These are phyloP conservation scores for Scaptomyza montana DNA, from an alignment of 1,140 invertebrate genomes.

Conservation along the genomic window DNA sequence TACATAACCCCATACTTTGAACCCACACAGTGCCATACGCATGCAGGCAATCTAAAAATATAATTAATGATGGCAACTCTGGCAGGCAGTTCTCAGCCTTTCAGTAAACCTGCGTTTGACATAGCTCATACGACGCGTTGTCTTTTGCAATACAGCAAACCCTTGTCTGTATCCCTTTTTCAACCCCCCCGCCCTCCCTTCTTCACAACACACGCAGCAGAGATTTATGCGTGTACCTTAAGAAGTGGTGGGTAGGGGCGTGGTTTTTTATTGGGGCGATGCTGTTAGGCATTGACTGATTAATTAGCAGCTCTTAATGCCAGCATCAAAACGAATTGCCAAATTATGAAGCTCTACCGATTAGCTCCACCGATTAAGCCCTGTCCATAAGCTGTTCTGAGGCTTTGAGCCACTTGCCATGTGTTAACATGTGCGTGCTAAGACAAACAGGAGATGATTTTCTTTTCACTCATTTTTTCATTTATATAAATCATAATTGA, in stretches of 20 bases:
- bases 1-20: not conserved
- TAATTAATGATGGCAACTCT: constrained; percentile 69
- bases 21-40: not conserved
- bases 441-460: constrained; percentile 23
- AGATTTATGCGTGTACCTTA: constrained; percentile 62
- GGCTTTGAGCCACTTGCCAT: constrained; percentile 47
- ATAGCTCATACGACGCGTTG: constrained; percentile 76
- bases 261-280: not conserved
- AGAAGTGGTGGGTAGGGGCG: not conserved
- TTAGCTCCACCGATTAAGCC: constrained; percentile 18
- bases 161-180: too few relatives aligned
- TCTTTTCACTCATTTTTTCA: not conserved
- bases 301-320: constrained; percentile 74
- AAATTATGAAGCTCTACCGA: constrained; percentile 58
- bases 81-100: constrained; percentile 48
- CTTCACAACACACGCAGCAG: constrained; percentile 2
- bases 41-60: constrained; percentile 70
- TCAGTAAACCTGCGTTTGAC: constrained; percentile 65
- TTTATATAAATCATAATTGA: not conserved
- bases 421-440: constrained; percentile 61
- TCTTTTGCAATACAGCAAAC: constrained; percentile 11
- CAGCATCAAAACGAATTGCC: constrained; percentile 54
- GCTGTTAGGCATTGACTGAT: constrained; percentile 51
- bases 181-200: not conserved
- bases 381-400: constrained; percentile 23